A percentile compares a stretch with the other conserved stretches of the same genome.
Evolutionary conservation across 2,113 vertebrate genomes (phyloP).

Genomic region (Nymphicus hollandicus): DNA sequence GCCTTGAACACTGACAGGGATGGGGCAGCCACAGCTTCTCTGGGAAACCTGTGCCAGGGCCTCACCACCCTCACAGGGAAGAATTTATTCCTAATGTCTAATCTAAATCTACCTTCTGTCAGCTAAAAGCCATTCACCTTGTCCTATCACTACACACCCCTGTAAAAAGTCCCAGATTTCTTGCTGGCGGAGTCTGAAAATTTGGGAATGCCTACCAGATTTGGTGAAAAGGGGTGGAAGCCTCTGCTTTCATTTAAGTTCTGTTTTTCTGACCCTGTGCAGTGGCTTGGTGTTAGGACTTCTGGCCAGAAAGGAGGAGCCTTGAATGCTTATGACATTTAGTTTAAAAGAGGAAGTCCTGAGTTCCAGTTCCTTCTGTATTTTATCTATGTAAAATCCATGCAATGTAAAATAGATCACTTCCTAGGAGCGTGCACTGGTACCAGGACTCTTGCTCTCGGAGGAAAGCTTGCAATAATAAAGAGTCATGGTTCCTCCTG

Average conservation of each 20-base stretch:
- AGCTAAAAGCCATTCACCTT: background rate
- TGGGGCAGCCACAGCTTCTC: background rate
- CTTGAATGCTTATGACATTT: background rate
- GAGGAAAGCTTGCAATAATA: background rate
- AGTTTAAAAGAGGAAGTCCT: background rate
- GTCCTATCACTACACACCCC: background rate
- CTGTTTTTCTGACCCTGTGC: background rate
- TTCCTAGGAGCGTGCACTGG: rapidly evolving
- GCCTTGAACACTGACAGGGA: background rate
- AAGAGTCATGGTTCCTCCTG: background rate
- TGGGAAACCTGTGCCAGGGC: background rate
- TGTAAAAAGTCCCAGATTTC: background rate
- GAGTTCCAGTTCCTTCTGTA: background rate
- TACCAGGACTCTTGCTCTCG: background rate
- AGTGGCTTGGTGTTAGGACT: rapidly evolving
- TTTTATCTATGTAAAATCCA: background rate
- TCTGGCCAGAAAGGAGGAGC: background rate
- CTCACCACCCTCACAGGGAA: background rate
- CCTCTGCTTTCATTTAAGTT: background rate
- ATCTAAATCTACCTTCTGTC: background rate
- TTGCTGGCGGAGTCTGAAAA: background rate
- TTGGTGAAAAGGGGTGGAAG: background rate
- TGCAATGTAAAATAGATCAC: background rate
- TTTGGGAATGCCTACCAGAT: background rate
- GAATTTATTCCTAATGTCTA: background rate